phyloP scores from a whole-genome alignment of 2,113 vertebrate species.

The Xiphorhynchus elegans region DNA sequence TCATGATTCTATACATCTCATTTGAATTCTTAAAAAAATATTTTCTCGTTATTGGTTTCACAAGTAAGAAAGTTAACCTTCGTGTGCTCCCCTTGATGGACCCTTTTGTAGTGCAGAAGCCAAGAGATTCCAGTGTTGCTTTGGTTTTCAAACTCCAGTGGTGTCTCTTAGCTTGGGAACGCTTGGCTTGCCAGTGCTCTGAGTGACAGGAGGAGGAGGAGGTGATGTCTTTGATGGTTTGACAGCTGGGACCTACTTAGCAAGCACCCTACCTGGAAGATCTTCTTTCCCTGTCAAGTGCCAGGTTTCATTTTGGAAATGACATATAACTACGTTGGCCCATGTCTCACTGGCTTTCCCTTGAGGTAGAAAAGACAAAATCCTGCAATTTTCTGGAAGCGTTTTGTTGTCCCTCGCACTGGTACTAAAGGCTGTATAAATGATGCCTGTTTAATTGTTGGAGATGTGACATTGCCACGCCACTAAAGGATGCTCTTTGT shows the following conservation, averaged over 20 bases:
- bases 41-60: background rate
- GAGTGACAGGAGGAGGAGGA: background rate
- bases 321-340: background rate
- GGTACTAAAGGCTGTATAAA: background rate
- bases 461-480: background rate
- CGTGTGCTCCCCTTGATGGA: background rate
- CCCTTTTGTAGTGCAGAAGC: background rate
- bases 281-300: background rate
- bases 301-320: slow-evolving; percentile 17
- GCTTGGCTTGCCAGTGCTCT: background rate
- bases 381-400: background rate
- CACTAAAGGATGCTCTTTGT: background rate
- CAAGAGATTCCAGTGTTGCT: background rate
- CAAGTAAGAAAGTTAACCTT: background rate
- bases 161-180: background rate
- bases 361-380: slow-evolving; percentile 3
- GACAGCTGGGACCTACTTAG: background rate
- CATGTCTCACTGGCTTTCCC: background rate
- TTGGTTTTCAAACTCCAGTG: background rate
- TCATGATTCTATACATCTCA: background rate
- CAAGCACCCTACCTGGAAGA: background rate
- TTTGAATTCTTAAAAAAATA: background rate
- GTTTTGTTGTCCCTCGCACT: background rate
- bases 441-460: background rate
- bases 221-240: background rate